Evolutionary conservation across 2,113 vertebrate species (phyloP).

Genomic region (Engystomops pustulosus): DNA sequence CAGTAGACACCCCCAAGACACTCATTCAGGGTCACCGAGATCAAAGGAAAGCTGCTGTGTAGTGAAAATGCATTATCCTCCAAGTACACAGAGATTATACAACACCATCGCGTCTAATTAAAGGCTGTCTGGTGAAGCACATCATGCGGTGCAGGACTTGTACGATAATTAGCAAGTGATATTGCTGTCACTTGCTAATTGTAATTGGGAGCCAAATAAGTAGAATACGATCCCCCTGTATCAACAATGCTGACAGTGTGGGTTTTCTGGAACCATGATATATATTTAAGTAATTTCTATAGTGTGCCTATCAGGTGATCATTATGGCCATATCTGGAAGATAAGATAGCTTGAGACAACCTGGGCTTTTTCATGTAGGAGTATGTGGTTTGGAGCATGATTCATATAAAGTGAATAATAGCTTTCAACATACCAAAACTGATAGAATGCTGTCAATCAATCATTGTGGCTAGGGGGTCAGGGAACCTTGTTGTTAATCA

Average conservation of each 20-base stretch:
- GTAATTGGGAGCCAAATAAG: background rate
- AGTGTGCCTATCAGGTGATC: too few species aligned
- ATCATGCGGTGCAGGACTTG: background rate
- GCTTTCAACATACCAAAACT: too few species aligned
- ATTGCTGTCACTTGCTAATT: background rate
- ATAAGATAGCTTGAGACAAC: too few species aligned
- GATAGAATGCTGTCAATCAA: too few species aligned
- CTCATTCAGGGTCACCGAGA: background rate
- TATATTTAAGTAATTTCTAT: background rate
- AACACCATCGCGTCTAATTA: background rate
- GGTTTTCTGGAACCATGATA: background rate
- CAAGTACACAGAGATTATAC: background rate
- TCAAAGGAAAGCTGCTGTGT: background rate
- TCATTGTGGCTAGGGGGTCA: too few species aligned
- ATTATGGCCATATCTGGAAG: too few species aligned
- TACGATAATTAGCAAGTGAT: background rate
- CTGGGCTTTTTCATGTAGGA: too few species aligned
- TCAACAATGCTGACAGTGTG: background rate
- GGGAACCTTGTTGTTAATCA: too few species aligned
- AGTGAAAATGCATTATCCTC: background rate
- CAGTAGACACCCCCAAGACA: background rate
- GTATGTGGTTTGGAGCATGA: too few species aligned
- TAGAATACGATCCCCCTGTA: background rate
- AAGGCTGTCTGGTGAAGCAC: background rate
- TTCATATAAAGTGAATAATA: too few species aligned